Evolutionary conservation across 2,888 invertebrate species (phyloP), one percentile per base, ranked within the genome.

Genomic region (Nudaria mundana): DNA sequence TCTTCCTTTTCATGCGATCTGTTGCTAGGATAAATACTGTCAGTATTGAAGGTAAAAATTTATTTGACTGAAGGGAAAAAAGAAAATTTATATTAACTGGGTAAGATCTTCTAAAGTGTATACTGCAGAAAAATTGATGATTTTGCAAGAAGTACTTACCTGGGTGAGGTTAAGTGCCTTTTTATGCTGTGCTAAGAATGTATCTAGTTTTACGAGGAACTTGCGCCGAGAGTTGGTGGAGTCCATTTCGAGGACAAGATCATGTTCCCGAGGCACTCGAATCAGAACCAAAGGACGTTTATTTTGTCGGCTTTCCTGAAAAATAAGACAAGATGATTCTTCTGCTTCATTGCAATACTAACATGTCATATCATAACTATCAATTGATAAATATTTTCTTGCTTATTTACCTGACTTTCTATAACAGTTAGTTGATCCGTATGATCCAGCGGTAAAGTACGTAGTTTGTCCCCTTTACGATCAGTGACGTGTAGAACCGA

Each of bases 191-290:
- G 92, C 89, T 24, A 97, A 84, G 75, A 97, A 97, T 20, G 94
- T 92, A 70, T 97, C 97, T 28, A 97, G 79, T 76, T 97, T 97
- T 47, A 93, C 91, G 18, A 97, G 91, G 70, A 98, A 97, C 78
- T 97, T 97, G 52, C 95, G 92, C 24, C 96, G 90, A 0, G 94
- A 92, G 0, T 93, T 93, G 23, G 93, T 83, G 0, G 96, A 93
- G 67, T 97, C 97, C 72, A 98, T 93, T 76, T 98, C 97, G 36
- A 98, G 85, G 8, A 98, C 98, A 48, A 98, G 86, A 83, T 98
- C 98, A 66, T 98, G 97, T 80, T 98, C 97, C 30, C 95, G 92
- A 0, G 95, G 94, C 7, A 96, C 94, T 22, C 96, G 90, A 26
- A 97, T 83, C 16, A 98, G 82, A 5, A 97, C 92, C 71, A 98